Evolutionary conservation across 2,797 vertebrate species (phyloP).

Genomic region (Hippoglossus hippoglossus): DNA sequence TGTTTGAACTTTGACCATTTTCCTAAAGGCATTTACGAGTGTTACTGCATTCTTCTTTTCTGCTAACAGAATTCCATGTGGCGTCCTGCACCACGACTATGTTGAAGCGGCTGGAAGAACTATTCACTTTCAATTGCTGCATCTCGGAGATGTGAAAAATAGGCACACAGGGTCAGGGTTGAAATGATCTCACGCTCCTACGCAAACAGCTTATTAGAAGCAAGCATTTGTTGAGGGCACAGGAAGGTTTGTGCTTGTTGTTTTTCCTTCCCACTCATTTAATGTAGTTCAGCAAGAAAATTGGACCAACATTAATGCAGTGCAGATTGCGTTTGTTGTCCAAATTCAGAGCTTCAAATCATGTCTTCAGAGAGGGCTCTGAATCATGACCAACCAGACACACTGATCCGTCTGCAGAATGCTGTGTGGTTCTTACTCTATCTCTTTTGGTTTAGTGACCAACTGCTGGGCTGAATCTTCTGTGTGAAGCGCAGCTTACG

Average conservation of each 20-base stretch:
- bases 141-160: conserved; percentile 59
- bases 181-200: conserved; percentile 68
- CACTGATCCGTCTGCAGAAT: conserved; percentile 30
- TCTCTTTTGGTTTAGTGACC: conserved; percentile 44
- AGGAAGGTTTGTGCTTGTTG: conserved; percentile 40
- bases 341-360: conserved; percentile 43
- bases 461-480: conserved; percentile 39
- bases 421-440: conserved; percentile 25
- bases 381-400: conserved; percentile 40
- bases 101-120: conserved; percentile 60
- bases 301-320: conserved; percentile 40
- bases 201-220: conserved; percentile 70
- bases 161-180: conserved; percentile 65
- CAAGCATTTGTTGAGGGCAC: conserved; percentile 57
- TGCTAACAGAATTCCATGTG: conserved; percentile 36
- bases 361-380: conserved; percentile 27
- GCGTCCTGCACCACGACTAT: conserved; percentile 45
- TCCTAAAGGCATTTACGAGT: conserved; percentile 38
- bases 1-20: conserved; percentile 45
- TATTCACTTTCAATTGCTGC: conserved; percentile 49
- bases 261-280: conserved; percentile 72
- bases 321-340: conserved; percentile 52
- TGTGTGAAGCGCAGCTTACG: conserved; percentile 45
- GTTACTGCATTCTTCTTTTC: conserved; percentile 39
- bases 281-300: conserved; percentile 42